phyloP scores from a whole-genome alignment of 2,113 vertebrate species.

The Callipepla squamata region DNA sequence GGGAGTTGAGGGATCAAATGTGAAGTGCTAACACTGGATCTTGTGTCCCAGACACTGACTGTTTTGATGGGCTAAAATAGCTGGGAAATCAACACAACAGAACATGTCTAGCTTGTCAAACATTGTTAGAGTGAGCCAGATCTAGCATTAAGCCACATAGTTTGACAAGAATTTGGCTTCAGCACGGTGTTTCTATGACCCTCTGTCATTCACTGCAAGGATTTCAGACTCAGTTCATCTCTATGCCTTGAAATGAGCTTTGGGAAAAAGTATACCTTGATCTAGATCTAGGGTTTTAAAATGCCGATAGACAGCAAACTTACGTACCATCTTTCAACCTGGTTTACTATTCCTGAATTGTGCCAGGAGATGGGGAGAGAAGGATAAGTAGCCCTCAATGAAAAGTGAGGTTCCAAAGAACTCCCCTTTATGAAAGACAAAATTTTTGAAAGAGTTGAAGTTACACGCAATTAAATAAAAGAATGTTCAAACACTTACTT shows the following conservation, averaged over 20 bases:
- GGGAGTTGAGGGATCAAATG: not conserved
- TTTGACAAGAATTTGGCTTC: slow-evolving; percentile 20
- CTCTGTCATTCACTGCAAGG: not conserved
- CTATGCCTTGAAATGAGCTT: not conserved
- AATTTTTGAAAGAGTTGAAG: not conserved
- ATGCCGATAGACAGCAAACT: not conserved
- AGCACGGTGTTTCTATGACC: not conserved
- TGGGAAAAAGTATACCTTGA: not conserved
- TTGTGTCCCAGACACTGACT: not conserved
- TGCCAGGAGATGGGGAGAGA: not conserved
- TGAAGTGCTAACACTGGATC: not conserved
- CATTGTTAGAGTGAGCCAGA: not conserved
- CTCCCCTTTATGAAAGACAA: not conserved
- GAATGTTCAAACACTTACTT: not conserved
- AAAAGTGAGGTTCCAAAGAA: not conserved
- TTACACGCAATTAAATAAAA: not conserved
- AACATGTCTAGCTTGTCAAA: slow-evolving; percentile 16
- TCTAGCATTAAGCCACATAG: not conserved
- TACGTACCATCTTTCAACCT: not conserved
- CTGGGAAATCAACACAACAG: not conserved
- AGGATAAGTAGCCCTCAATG: not conserved
- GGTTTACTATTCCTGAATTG: not conserved
- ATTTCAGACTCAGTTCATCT: slow-evolving; percentile 12
- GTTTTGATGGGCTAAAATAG: not conserved
- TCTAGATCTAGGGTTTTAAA: not conserved